Evolutionary conservation across 2,888 invertebrate genomes (phyloP).

Genomic region (Hecatera dysodea): DNA sequence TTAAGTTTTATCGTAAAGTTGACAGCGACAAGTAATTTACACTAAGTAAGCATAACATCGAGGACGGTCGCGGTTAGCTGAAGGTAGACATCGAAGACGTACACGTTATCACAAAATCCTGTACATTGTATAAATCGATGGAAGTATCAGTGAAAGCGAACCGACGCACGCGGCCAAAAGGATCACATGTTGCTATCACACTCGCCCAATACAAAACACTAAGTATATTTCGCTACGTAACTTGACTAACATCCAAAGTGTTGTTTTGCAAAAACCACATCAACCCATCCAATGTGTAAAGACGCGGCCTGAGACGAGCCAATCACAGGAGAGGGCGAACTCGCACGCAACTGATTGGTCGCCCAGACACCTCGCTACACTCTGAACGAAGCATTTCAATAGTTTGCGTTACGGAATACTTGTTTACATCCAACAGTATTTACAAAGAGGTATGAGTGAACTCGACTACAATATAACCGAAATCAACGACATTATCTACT

Average conservation of each 20-base stretch:
- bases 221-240: conserved; percentile 67
- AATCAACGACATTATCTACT: conserved; percentile 50
- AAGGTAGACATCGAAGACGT: conserved; percentile 64
- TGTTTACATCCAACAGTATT: conserved; percentile 50
- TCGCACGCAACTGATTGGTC: conserved; percentile 12
- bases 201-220: conserved; percentile 71
- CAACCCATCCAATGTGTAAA: conserved; percentile 26
- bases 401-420: conserved; percentile 30
- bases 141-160: conserved; percentile 54
- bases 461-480: conserved; percentile 66
- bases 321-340: conserved; percentile 1
- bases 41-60: conserved; percentile 65
- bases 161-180: conserved; percentile 57
- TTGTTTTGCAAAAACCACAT: conserved; percentile 20
- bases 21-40: conserved; percentile 18
- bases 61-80: conserved; percentile 76
- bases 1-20: conserved; percentile 22
- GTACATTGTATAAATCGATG: conserved; percentile 65
- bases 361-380: conserved; percentile 23
- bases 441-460: conserved; percentile 61
- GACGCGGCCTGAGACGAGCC: conserved; percentile 6
- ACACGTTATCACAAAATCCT: conserved; percentile 71
- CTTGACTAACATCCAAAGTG: conserved; percentile 40
- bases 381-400: conserved; percentile 34
- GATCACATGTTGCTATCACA: conserved; percentile 74